These are phyloP conservation scores for Neuroscelio doddi DNA, from an alignment of 2,888 invertebrate genomes.

Conservation along the genomic window DNA sequence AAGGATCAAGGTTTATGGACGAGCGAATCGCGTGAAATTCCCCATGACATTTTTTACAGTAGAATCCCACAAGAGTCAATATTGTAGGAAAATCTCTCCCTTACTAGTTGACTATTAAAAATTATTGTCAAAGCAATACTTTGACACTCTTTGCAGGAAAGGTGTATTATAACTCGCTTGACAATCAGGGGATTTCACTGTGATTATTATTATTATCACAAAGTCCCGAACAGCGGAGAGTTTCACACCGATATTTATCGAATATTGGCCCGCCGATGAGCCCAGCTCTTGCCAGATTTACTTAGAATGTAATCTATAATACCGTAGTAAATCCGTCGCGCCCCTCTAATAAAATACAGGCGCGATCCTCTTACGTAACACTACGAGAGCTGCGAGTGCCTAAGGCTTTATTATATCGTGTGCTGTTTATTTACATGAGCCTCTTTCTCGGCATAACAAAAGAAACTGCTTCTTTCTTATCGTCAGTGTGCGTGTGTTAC, in stretches of 20 bases:
- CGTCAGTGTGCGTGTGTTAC: constrained; percentile 26
- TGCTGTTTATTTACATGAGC: constrained; percentile 16
- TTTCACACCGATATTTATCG: constrained; percentile 70
- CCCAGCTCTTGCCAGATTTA: constrained; percentile 69
- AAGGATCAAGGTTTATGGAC: no score
- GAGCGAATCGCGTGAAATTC: no score
- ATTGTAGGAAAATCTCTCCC: neutral
- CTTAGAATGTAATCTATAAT: constrained; percentile 43
- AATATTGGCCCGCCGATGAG: constrained; percentile 70
- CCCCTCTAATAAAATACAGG: neutral
- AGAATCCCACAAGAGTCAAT: constrained; percentile 13
- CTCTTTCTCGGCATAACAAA: constrained; percentile 12
- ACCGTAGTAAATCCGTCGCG: constrained; percentile 27
- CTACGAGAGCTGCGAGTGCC: constrained; percentile 40
- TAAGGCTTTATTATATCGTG: constrained; percentile 41
- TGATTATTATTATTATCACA: constrained; percentile 6
- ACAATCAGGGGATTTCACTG: constrained; percentile 5
- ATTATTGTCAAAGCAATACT: neutral
- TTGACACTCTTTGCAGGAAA: neutral
- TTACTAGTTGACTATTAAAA: neutral
- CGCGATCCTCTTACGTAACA: constrained; percentile 9
- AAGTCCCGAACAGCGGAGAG: constrained; percentile 30
- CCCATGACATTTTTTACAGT: no score
- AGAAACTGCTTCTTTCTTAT: neutral
- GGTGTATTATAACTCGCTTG: neutral